Base-by-base conservation (phyloP, 2,888 invertebrate genomes). In the Metopia argyrocephala region DNA sequence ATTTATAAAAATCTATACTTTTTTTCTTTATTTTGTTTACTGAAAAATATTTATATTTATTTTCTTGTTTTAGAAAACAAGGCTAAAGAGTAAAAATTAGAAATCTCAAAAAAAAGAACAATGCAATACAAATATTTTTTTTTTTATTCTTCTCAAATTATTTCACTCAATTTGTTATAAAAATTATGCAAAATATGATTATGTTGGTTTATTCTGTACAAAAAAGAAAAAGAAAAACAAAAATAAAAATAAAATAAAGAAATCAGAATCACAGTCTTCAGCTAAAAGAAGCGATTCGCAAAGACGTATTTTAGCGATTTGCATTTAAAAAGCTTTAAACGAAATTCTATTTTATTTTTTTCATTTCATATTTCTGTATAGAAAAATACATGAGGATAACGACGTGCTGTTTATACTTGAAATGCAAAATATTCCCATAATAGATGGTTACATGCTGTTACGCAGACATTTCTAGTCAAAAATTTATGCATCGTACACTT, bases 391-490 rank as follows among this genome's bases (percentile, higher is more conserved):
- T 38, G 9, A 3, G 12, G 38, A 9, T 12, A 38, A 27, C 61
- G 54, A 61, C 52, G 52, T 61, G 31, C 45, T 65, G 66, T 61
- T 61, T 61, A 25, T 46, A n/a, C 25, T 23, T 5, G 52, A 61
- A 46, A 54, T 56, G 12, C 20, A 61, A 56, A 31, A 76, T 31
- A 54, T 62, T 18, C 27, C 25, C 28, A 56, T 61, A 68, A 62
- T 62, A 62, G 62, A 31, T 62, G 68, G 54, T 62, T 62, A 62
- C 68, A 68, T 56, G 68, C 62, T 50, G 68, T 18, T 69, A 31
- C 12, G 31, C 66, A 74, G 18, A 38, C 18, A 20, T 56, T 54
- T 18, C n/a, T 12, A 57, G 57, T 50, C 28, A 57, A 50, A 15
- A n/a, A n/a, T n/a, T n/a, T n/a, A n/a, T 28, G 2, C 18, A 27